Conservation (phyloP, 2,888 invertebrate species). For the Alloplasta piceator region DNA sequence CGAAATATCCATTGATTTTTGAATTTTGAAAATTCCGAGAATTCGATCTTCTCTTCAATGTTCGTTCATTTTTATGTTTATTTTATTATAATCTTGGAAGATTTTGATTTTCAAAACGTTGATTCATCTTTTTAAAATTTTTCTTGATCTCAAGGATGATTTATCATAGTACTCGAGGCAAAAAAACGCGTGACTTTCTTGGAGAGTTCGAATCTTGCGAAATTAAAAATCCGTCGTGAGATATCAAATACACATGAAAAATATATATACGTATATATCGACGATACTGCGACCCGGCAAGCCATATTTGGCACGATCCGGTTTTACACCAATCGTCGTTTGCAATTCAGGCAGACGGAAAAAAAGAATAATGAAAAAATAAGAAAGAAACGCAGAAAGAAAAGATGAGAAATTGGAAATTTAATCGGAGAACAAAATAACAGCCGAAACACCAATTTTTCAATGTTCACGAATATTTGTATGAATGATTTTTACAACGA, state of each 20-base stretch:
- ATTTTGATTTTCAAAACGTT: neutral
- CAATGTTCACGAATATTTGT: too few species aligned
- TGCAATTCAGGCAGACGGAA: slow-evolving; percentile 49
- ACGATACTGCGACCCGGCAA: slow-evolving; percentile 46
- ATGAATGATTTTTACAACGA: too few species aligned
- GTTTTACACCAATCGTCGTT: slow-evolving; percentile 66
- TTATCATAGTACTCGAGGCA: slow-evolving; percentile 11
- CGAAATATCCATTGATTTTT: too few species aligned
- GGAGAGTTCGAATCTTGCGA: slow-evolving; percentile 51
- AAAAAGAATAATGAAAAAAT: slow-evolving; percentile 33
- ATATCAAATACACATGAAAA: neutral
- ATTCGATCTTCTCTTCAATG: too few species aligned
- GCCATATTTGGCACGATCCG: slow-evolving; percentile 72
- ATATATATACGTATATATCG: slow-evolving; percentile 13
- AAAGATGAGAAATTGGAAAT: slow-evolving; percentile 6
- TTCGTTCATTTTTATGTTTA: too few species aligned
- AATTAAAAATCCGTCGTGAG: slow-evolving; percentile 25
- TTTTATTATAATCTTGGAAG: too few species aligned
- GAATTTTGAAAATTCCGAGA: too few species aligned
- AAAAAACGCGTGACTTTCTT: slow-evolving; percentile 58
- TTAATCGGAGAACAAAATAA: too few species aligned
- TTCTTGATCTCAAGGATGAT: slow-evolving; percentile 37
- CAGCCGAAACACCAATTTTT: too few species aligned
- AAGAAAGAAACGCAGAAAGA: slow-evolving; percentile 1
- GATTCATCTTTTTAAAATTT: slow-evolving; percentile 23